A percentile compares a stretch with the other conserved stretches of the same genome.
Evolutionary conservation across 2,888 invertebrate genomes (phyloP).

Genomic region (Trachelus iudaicus): DNA sequence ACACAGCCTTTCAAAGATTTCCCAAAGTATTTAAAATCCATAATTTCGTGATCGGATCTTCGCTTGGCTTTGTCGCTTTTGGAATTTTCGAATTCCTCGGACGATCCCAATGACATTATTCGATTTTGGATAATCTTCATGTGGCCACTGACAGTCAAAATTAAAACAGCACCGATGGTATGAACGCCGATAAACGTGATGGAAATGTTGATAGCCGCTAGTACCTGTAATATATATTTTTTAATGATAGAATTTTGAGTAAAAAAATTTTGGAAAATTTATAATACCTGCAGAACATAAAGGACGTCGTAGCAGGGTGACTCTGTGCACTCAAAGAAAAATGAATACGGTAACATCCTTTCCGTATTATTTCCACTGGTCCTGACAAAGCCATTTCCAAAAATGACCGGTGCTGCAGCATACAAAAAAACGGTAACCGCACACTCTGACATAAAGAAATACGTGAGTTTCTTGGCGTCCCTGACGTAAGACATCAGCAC

Average conservation of each 20-base stretch:
- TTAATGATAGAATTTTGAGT: too few species aligned
- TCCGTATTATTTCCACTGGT: slow-evolving; percentile 20
- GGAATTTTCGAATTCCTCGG: too few species aligned
- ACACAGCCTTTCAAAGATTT: slow-evolving; percentile 19
- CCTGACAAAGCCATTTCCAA: slow-evolving; percentile 12
- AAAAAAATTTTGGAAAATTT: neutral
- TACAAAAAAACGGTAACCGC: slow-evolving; percentile 28
- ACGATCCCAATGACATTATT: slow-evolving; percentile 1
- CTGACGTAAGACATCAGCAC: slow-evolving; percentile 20
- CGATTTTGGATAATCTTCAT: slow-evolving; percentile 26
- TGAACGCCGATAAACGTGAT: slow-evolving; percentile 33
- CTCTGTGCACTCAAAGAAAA: slow-evolving; percentile 22
- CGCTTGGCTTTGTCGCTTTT: too few species aligned
- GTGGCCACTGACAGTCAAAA: slow-evolving; percentile 34
- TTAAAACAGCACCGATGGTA: slow-evolving; percentile 34
- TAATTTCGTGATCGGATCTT: too few species aligned
- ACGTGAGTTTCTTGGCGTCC: slow-evolving; percentile 27
- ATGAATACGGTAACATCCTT: slow-evolving; percentile 35
- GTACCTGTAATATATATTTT: too few species aligned
- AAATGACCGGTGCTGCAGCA: slow-evolving; percentile 22
- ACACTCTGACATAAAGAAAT: slow-evolving; percentile 29
- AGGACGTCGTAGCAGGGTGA: slow-evolving; percentile 39
- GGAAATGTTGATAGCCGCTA: slow-evolving; percentile 23
- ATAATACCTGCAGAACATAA: slow-evolving; percentile 28
- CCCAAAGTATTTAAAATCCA: neutral